Base-by-base conservation (phyloP, 2,113 vertebrate genomes). In the Phalacrocorax aristotelis region DNA sequence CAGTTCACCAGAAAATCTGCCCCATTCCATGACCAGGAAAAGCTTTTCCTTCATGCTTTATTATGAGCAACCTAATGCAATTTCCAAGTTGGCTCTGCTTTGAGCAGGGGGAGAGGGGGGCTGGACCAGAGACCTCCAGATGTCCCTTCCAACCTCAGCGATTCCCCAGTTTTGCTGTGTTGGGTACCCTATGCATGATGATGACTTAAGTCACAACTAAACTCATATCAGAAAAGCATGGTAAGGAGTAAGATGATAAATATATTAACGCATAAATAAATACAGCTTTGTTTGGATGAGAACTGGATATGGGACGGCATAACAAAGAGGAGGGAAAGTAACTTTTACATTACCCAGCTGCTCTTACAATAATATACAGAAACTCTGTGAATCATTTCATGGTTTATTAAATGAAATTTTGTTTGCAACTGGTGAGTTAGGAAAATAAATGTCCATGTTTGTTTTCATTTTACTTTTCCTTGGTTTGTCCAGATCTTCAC, bases 401-500 rank as follows among this genome's bases (percentile, higher is more conserved):
- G 98, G 97, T 98, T 98, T 98, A 98, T 98, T 98, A 97, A 98
- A 97, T 90, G 95, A 98, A 98, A 97, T 98, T 98, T 96, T 97
- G 96, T 98, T 98, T 98, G 96, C 96, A 98, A 97, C 96, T 97
- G 97, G 96, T 95, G 97, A 97, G 95, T 97, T 97, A 98, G 94
- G 97, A 98, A 98, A 98, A 98, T 98, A 98, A 98, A 98, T 76
- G 61, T 92, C 96, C 95, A 91, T 96, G 96, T 98, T 98, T 98
- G 97, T 98, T 98, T 98, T 98, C 96, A 97, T 97, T 98, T 98
- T 98, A 97, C 93, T 97, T 98, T 97, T 98, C 91, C 91, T 98
- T 97, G 81, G 87, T 97, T 98, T 98, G 97, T 98, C 98, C 97
- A 97, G 97, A 94, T 95, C 97, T 97, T 97, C 79, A 95, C 95